Evolutionary conservation across 2,797 vertebrate species (phyloP).

Genomic region (Parambassis ranga): DNA sequence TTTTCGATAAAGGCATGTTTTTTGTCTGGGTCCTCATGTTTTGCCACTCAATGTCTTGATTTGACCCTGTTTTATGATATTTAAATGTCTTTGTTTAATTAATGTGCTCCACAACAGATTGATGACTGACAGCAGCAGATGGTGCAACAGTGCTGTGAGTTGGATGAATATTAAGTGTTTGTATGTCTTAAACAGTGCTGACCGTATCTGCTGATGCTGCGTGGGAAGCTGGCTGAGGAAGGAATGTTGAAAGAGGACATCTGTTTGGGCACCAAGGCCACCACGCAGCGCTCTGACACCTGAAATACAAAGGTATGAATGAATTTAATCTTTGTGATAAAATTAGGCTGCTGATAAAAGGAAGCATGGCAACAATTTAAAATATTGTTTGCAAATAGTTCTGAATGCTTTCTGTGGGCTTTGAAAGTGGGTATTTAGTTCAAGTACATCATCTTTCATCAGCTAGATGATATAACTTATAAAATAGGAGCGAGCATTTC

Average conservation of each 20-base stretch:
- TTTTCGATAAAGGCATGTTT: constrained; percentile 2
- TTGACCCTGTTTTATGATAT: not conserved
- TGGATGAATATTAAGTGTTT: constrained; percentile 14
- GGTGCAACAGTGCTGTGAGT: constrained; percentile 11
- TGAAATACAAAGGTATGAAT: constrained; percentile 62
- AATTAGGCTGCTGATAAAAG: constrained; percentile 10
- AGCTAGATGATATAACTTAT: too few species aligned
- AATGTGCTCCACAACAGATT: not conserved
- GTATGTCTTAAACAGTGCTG: constrained; percentile 56
- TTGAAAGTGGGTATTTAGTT: not conserved
- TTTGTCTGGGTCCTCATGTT: not conserved
- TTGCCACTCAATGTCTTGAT: not conserved
- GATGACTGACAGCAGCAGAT: constrained; percentile 39
- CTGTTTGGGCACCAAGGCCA: constrained; percentile 97
- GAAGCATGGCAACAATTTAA: not conserved
- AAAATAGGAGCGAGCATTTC: not conserved
- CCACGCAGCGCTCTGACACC: constrained; percentile 96
- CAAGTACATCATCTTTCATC: not conserved
- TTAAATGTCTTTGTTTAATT: constrained; percentile 6
- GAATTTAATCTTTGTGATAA: not conserved
- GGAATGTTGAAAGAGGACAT: constrained; percentile 98
- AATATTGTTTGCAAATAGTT: not conserved
- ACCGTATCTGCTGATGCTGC: constrained; percentile 98
- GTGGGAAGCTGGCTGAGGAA: constrained; percentile 93
- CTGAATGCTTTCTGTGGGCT: not conserved